These are phyloP conservation scores for Alectura lathami DNA, from an alignment of 2,113 vertebrate species.

Conservation along the genomic window DNA sequence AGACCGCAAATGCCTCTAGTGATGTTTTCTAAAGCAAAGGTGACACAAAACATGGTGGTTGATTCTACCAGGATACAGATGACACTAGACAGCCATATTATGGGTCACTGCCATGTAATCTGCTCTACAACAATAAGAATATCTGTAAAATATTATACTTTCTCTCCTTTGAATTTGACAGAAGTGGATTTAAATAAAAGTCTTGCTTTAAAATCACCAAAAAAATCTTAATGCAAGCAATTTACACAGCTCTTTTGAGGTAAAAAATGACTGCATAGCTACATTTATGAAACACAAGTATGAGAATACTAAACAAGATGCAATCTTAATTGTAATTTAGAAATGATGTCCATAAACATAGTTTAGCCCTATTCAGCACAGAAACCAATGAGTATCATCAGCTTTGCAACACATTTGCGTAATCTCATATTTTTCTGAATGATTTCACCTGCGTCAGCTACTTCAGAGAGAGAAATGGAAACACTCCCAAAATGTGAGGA, in stretches of 20 bases:
- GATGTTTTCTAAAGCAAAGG: background rate
- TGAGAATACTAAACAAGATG: background rate
- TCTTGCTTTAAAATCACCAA: background rate
- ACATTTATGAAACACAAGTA: background rate
- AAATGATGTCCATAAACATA: background rate
- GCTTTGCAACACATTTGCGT: background rate
- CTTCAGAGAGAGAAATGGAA: background rate
- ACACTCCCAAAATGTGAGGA: background rate
- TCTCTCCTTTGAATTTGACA: background rate
- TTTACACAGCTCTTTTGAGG: background rate
- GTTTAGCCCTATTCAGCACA: background rate
- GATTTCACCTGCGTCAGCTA: background rate
- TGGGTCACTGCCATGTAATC: background rate
- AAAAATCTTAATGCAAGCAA: background rate
- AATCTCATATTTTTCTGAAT: background rate
- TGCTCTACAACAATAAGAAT: background rate
- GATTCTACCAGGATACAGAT: background rate
- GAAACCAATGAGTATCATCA: background rate
- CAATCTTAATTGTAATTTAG: background rate
- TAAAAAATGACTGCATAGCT: background rate
- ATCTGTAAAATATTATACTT: background rate
- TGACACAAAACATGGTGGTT: background rate
- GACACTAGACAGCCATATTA: background rate
- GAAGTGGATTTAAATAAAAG: background rate
- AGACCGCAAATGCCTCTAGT: slow-evolving; percentile 24